Conservation (phyloP, 1,140 invertebrate species). For the Caenorhabditis remanei region DNA sequence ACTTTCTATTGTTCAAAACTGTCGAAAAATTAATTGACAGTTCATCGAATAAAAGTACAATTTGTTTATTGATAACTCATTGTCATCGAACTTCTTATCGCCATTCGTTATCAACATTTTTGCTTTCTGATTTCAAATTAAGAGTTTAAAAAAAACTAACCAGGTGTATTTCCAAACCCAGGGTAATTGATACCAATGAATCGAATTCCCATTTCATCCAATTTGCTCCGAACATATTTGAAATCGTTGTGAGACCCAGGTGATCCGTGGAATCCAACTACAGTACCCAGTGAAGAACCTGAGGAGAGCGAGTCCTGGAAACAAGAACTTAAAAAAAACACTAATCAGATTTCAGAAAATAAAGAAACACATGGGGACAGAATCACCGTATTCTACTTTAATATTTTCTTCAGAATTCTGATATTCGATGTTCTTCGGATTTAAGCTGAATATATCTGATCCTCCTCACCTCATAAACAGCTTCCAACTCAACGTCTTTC, state of each 20-base stretch:
- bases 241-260: constrained; percentile 67
- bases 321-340: no score
- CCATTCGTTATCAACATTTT: not conserved
- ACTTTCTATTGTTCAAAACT: no score
- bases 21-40: no score
- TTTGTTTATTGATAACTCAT: no score
- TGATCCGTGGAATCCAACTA: constrained; percentile 64
- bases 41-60: no score
- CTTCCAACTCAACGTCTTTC: not conserved
- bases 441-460: not conserved
- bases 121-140: not conserved
- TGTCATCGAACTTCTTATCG: no score
- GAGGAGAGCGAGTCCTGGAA: constrained; percentile 65
- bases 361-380: no score
- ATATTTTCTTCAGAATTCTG: not conserved
- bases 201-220: constrained; percentile 60
- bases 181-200: constrained; percentile 68
- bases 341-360: no score
- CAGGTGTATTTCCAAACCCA: constrained; percentile 63
- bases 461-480: constrained; percentile 4
- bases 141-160: constrained; percentile 40
- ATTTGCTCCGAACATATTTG: constrained; percentile 62
- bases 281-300: constrained; percentile 64
- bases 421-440: not conserved
- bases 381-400: not conserved